Conservation (phyloP, 2,888 invertebrate species). For the Pherbina coryleti region DNA sequence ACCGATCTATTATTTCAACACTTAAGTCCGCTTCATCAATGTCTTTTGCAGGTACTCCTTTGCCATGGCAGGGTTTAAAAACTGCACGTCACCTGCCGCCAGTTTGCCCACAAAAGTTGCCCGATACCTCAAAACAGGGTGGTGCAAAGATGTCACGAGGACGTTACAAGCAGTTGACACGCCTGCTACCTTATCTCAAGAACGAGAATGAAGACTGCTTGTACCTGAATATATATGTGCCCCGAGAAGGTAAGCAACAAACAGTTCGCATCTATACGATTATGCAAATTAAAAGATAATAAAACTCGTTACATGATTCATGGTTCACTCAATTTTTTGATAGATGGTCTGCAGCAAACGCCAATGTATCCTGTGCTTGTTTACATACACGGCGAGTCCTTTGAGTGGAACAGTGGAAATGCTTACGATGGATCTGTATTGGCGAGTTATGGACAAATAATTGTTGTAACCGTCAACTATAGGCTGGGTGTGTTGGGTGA, state of each 20-base stretch:
- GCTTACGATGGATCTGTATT: constrained; percentile 95
- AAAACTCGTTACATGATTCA: neutral
- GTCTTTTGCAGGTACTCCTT: constrained; percentile 76
- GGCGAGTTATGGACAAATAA: constrained; percentile 90
- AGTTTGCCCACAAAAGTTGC: constrained; percentile 88
- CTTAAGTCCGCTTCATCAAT: neutral
- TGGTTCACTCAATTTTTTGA: neutral
- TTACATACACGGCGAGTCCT: constrained; percentile 95
- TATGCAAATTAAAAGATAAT: neutral
- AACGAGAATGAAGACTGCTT: constrained; percentile 89
- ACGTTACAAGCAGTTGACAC: constrained; percentile 79
- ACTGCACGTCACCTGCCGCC: constrained; percentile 80
- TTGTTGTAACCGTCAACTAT: constrained; percentile 88
- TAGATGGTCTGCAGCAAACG: constrained; percentile 66
- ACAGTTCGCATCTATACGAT: neutral
- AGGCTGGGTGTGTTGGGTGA: constrained; percentile 86
- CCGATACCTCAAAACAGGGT: constrained; percentile 73
- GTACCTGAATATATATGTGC: constrained; percentile 92
- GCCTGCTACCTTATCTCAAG: constrained; percentile 78
- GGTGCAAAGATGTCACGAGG: constrained; percentile 75
- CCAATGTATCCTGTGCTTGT: constrained; percentile 86
- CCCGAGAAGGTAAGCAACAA: constrained; percentile 79
- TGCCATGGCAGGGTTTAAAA: constrained; percentile 82
- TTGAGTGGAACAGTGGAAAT: constrained; percentile 97
- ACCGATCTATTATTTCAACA: no score